phyloP scores from a whole-genome alignment of 2,888 invertebrate species.

The Drosophila glabriapex region DNA sequence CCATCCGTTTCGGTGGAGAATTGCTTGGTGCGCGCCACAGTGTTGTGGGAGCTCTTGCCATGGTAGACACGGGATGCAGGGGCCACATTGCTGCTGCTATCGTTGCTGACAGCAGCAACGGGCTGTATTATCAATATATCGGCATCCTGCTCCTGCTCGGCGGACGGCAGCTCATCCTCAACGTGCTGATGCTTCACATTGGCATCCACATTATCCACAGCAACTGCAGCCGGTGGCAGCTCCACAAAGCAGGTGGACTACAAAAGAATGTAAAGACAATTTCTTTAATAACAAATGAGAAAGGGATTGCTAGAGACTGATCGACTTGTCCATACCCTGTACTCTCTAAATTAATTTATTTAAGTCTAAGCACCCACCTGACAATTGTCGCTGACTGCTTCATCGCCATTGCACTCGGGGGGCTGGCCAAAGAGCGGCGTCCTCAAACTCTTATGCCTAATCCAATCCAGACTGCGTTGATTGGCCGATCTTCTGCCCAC shows the following conservation, averaged over 20 bases:
- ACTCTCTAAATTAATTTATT: neutral
- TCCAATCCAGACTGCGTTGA: slow-evolving; percentile 69
- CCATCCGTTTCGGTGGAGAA: slow-evolving; percentile 47
- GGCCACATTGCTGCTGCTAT: slow-evolving; percentile 25
- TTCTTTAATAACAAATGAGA: neutral
- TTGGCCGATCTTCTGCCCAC: slow-evolving; percentile 72
- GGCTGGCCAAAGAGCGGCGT: slow-evolving; percentile 84
- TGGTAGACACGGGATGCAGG: slow-evolving; percentile 27
- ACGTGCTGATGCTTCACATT: slow-evolving; percentile 64
- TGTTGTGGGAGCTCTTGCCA: slow-evolving; percentile 71
- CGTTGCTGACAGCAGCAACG: slow-evolving; percentile 29
- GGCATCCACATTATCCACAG: slow-evolving; percentile 63
- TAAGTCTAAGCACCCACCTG: slow-evolving; percentile 84
- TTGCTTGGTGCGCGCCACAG: slow-evolving; percentile 61
- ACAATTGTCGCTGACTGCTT: slow-evolving; percentile 85
- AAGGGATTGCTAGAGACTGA: neutral
- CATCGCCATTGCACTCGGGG: slow-evolving; percentile 84
- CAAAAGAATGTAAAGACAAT: neutral
- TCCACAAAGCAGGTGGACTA: slow-evolving; percentile 84
- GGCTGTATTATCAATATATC: slow-evolving; percentile 55
- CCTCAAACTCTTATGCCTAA: slow-evolving; percentile 62
- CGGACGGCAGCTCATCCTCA: slow-evolving; percentile 69
- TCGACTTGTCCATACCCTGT: neutral
- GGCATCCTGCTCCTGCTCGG: slow-evolving; percentile 55
- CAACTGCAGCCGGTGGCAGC: slow-evolving; percentile 56